Conservation (phyloP, 1,140 invertebrate genomes). For the Zaprionus davidi region DNA sequence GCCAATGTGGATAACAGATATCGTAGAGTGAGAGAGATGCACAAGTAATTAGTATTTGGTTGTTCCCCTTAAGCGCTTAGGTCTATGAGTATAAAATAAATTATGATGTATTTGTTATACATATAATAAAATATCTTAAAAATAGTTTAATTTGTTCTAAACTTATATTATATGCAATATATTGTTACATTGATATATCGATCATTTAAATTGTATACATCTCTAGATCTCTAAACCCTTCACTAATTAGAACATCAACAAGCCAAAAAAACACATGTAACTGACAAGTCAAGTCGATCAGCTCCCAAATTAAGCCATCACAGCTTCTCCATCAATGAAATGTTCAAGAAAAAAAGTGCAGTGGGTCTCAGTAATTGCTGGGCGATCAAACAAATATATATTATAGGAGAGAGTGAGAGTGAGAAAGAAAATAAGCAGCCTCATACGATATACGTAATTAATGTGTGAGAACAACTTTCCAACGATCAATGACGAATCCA, state of each 20-base stretch:
- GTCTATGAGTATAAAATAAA: too few species aligned
- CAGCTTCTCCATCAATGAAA: not conserved
- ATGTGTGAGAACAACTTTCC: conserved; percentile 78
- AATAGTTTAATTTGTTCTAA: too few species aligned
- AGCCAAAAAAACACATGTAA: not conserved
- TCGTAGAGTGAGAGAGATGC: not conserved
- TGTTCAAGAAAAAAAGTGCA: not conserved
- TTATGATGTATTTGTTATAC: too few species aligned
- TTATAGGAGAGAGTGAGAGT: not conserved
- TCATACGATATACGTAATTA: conserved; percentile 51
- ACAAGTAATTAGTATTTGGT: not conserved
- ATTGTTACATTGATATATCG: too few species aligned
- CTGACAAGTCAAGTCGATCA: not conserved
- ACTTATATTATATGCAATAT: too few species aligned
- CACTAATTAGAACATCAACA: not conserved
- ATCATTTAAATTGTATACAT: too few species aligned
- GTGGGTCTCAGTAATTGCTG: not conserved
- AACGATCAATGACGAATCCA: conserved; percentile 54
- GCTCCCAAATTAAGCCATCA: not conserved
- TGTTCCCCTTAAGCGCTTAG: too few species aligned
- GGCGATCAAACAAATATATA: not conserved
- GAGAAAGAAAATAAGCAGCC: conserved; percentile 19
- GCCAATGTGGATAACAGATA: not conserved
- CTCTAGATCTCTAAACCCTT: not conserved
- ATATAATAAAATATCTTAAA: too few species aligned